phyloP scores from a whole-genome alignment of 1,140 invertebrate genomes.

The Aphaenogaster rudis region DNA sequence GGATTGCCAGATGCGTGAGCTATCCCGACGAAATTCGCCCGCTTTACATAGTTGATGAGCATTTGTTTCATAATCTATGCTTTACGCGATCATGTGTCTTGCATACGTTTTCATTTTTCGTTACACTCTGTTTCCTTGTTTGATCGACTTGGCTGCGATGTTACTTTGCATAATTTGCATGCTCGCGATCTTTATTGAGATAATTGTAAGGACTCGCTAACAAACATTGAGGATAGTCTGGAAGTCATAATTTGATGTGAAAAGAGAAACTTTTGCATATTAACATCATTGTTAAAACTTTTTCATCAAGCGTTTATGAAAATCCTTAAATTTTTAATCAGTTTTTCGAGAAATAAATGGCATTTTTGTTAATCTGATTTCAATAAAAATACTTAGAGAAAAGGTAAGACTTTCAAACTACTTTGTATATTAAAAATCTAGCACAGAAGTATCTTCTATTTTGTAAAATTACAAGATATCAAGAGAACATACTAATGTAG shows the following conservation, averaged over 20 bases:
- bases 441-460: not conserved
- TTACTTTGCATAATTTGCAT: constrained; percentile 22
- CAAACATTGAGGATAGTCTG: not conserved
- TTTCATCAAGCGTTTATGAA: not conserved
- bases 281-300: not conserved
- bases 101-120: constrained; percentile 21
- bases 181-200: constrained; percentile 3
- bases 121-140: constrained; percentile 30
- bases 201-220: not conserved
- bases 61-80: constrained; percentile 30
- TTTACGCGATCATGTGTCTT: constrained; percentile 30
- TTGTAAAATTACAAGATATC: no score
- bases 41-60: not conserved
- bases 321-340: not conserved
- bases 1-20: not conserved
- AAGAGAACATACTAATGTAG: no score
- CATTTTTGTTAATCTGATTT: not conserved
- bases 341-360: not conserved
- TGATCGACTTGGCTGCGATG: not conserved
- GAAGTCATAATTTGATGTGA: not conserved
- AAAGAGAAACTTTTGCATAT: not conserved
- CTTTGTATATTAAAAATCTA: not conserved
- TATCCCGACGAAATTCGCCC: constrained; percentile 1
- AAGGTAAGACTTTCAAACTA: not conserved
- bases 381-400: not conserved